phyloP scores from a whole-genome alignment of 1,140 invertebrate species.

The Riptortus pedestris region DNA sequence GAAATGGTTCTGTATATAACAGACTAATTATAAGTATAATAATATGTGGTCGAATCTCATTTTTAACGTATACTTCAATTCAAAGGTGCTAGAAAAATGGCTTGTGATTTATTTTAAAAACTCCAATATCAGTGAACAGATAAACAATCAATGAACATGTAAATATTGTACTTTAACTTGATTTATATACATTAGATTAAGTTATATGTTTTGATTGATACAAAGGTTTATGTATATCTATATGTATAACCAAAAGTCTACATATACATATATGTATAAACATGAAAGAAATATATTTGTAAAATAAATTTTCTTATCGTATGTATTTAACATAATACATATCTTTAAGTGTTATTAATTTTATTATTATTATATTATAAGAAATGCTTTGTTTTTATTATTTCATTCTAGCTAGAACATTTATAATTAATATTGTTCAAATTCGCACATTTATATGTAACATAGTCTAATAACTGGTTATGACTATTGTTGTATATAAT shows the following conservation, averaged over 20 bases:
- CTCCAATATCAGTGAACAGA: slow-evolving; percentile 7
- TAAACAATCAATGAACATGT: slow-evolving; percentile 22
- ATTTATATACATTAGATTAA: slow-evolving; percentile 18
- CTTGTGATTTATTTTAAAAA: slow-evolving; percentile 6
- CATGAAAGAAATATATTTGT: slow-evolving; percentile 8
- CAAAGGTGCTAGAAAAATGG: background rate
- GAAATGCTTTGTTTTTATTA: slow-evolving; percentile 19
- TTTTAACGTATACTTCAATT: background rate
- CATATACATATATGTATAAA: slow-evolving; percentile 12
- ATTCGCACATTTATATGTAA: slow-evolving; percentile 23
- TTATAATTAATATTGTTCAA: slow-evolving; percentile 17
- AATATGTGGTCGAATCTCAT: slow-evolving; percentile 3
- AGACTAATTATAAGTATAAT: background rate
- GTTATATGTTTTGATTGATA: slow-evolving; percentile 13
- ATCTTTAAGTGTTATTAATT: slow-evolving; percentile 10
- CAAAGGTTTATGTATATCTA: slow-evolving; percentile 11
- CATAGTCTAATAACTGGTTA: slow-evolving; percentile 25
- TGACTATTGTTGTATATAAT: slow-evolving; percentile 29
- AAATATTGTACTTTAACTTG: slow-evolving; percentile 26
- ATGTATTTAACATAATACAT: slow-evolving; percentile 8
- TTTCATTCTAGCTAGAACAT: slow-evolving; percentile 9
- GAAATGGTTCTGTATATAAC: background rate
- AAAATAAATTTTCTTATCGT: slow-evolving; percentile 7
- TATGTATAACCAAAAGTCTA: background rate
- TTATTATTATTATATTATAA: slow-evolving; percentile 5